Evolutionary conservation across 2,888 invertebrate genomes (phyloP), one percentile per base, ranked within the genome.

Genomic region (Cynaeus angustus): DNA sequence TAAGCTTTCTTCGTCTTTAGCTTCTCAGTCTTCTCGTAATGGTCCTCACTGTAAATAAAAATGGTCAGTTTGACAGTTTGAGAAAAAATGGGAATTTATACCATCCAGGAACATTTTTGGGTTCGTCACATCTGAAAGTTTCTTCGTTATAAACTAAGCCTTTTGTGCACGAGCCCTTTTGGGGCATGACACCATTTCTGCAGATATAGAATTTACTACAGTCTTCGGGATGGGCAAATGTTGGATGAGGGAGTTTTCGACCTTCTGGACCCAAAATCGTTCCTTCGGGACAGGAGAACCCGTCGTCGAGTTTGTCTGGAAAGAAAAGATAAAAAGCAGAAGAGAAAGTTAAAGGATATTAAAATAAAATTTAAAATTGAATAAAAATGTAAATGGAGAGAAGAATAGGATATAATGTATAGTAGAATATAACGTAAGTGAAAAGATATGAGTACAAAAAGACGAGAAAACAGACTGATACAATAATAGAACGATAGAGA

Each of bases 151-250:
- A 95, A 48, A 94, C 94, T 61, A 89, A 89, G 41, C 92, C 93
- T 0, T 88, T 86, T 0, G 91, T 88, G 80, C 94, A 94, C 77
- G 91, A 90, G 4, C 93, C 92, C 79, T 91, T 91, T 81, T 93
- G 92, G 0, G 94, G 94, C 77, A 89, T 90, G 1, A 92, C 88
- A 0, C 92, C 93, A 78, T 93, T 92, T 72, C 92, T 88, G 85
- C 94, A 94, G 78, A 94, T 93, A 86, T 93, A 94, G 87, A 94
- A 94, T 82, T 93, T 93, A 81, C 91, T 91, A 82, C 94, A 94
- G 83, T 94, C 93, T 16, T 91, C 91, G 0, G 92, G 91, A 84
- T 94, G 93, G 0, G 93, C 89, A 86, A 89, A 94, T 0, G 93
- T 92, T 0, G 93, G 93, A 84, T 94, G 93, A 0, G 93, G 92